phyloP scores from a whole-genome alignment of 2,888 invertebrate genomes.

The Drosophila anomelani region DNA sequence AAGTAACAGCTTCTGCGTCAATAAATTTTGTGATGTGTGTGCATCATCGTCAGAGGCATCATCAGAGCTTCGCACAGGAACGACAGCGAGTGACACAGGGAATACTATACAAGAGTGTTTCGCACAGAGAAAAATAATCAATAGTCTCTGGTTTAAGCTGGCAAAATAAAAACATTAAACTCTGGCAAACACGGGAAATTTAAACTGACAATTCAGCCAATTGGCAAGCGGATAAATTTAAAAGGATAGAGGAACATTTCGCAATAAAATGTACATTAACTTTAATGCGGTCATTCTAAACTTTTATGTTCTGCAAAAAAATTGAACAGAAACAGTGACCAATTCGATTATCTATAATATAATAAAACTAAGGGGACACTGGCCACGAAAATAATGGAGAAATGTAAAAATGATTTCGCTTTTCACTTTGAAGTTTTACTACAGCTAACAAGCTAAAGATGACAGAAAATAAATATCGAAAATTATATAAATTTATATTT shows the following conservation, averaged over 20 bases:
- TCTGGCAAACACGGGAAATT: neutral
- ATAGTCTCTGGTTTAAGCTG: neutral
- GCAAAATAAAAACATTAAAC: neutral
- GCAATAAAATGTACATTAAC: conserved; percentile 9
- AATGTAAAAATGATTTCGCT: neutral
- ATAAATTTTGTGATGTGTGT: conserved; percentile 71
- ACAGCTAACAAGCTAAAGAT: neutral
- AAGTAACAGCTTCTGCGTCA: conserved; percentile 59
- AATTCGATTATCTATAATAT: conserved; percentile 10
- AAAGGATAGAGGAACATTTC: neutral
- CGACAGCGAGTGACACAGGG: conserved; percentile 9
- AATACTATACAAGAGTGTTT: neutral
- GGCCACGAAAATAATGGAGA: neutral
- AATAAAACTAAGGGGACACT: conserved; percentile 6
- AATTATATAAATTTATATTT: neutral
- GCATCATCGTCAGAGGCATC: conserved; percentile 44
- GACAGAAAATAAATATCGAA: neutral
- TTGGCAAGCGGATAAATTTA: conserved; percentile 2
- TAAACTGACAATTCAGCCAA: conserved; percentile 2
- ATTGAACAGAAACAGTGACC: neutral
- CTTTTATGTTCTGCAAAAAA: conserved; percentile 6
- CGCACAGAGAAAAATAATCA: neutral
- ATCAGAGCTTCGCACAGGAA: conserved; percentile 1
- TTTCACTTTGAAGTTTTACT: neutral
- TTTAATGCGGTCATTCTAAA: conserved; percentile 6